Conservation (phyloP, 2,888 invertebrate genomes). For the Lasiommata megera region DNA sequence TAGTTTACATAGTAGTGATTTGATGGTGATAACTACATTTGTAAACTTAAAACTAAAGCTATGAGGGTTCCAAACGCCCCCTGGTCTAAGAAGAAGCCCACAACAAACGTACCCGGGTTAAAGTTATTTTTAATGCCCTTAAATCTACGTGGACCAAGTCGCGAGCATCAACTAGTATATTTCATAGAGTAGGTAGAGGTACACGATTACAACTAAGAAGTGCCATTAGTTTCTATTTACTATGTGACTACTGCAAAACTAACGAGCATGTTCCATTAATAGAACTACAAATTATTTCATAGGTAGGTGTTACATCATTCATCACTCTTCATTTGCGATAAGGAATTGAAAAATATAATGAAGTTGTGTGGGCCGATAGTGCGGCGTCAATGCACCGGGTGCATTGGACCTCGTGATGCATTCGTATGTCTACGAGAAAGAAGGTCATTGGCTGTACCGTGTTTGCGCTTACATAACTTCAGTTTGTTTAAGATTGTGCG, state of each 20-base stretch:
- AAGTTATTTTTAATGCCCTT: no score
- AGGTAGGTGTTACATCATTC: constrained; percentile 22
- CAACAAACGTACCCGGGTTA: no score
- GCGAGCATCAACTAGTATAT: no score
- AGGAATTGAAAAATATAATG: constrained; percentile 53
- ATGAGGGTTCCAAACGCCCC: no score
- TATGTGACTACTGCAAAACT: background rate
- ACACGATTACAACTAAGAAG: background rate
- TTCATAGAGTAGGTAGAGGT: background rate
- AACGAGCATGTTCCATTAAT: constrained; percentile 4
- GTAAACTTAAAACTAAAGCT: no score
- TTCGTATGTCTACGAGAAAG: constrained; percentile 59
- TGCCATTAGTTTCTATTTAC: background rate
- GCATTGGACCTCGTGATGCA: constrained; percentile 73
- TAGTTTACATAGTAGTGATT: no score
- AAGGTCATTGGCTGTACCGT: constrained; percentile 68
- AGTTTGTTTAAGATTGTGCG: constrained; percentile 55
- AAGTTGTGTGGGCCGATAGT: constrained; percentile 71
- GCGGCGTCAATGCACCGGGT: constrained; percentile 59
- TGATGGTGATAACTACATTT: no score
- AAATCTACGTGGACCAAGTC: no score
- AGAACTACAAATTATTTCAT: constrained; percentile 13
- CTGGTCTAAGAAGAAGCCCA: no score
- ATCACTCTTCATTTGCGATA: constrained; percentile 49
- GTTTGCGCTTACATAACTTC: constrained; percentile 67